These are phyloP conservation scores for Elymnias hypermnestra DNA, from an alignment of 1,140 invertebrate species.

Conservation along the genomic window DNA sequence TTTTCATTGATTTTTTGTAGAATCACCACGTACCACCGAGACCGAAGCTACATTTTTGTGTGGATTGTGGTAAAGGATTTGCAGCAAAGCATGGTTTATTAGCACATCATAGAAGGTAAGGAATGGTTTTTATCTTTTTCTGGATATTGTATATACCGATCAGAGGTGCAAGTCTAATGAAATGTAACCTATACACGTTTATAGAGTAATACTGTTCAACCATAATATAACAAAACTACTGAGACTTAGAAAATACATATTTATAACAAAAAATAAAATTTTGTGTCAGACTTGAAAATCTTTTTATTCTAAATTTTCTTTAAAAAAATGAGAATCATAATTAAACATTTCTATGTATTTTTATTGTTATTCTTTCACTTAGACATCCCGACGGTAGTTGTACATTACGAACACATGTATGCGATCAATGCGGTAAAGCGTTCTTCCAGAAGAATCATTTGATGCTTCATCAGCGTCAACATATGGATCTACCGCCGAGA, in stretches of 20 bases:
- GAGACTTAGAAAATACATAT: too few relatives aligned
- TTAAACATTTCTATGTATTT: neutral
- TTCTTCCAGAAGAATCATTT: slow-evolving; percentile 92
- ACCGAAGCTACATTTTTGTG: slow-evolving; percentile 88
- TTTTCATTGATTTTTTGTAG: slow-evolving; percentile 20
- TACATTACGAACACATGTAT: slow-evolving; percentile 87
- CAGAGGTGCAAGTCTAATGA: too few relatives aligned
- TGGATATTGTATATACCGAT: too few relatives aligned
- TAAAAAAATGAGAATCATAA: too few relatives aligned
- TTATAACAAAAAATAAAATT: too few relatives aligned
- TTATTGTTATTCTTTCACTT: slow-evolving; percentile 2
- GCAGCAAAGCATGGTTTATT: slow-evolving; percentile 88
- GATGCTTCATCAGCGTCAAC: slow-evolving; percentile 86
- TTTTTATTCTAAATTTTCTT: too few relatives aligned
- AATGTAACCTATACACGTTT: too few relatives aligned
- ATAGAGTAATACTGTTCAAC: too few relatives aligned
- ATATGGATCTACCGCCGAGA: slow-evolving; percentile 83
- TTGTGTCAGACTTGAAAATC: too few relatives aligned
- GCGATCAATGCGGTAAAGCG: slow-evolving; percentile 89
- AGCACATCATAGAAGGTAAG: slow-evolving; percentile 81
- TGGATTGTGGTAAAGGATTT: slow-evolving; percentile 89
- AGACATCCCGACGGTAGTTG: slow-evolving; percentile 88
- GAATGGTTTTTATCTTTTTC: too few relatives aligned
- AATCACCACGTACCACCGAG: slow-evolving; percentile 64
- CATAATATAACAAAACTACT: too few relatives aligned